Conservation (phyloP, 2,113 vertebrate species). For the Ifrita kowaldi region DNA sequence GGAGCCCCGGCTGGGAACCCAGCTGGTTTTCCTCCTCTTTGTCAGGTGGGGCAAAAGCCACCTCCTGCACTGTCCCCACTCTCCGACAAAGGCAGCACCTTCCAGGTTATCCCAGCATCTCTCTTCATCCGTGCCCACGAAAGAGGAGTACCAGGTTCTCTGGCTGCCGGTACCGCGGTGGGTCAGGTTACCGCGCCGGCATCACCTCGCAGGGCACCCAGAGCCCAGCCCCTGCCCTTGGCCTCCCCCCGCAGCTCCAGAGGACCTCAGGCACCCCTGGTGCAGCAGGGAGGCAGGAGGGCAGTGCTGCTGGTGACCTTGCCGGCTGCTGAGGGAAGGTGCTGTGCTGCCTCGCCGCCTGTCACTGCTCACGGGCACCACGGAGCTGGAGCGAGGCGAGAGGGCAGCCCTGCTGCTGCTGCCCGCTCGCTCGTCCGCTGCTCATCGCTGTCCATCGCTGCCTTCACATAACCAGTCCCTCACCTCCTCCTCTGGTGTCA, state of each 20-base stretch:
- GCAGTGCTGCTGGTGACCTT: not conserved
- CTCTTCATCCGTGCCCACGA: rapidly evolving
- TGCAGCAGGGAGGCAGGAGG: not conserved
- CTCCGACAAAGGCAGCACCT: not conserved
- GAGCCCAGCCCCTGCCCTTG: not conserved
- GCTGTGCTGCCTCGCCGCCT: not conserved
- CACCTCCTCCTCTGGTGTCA: not conserved
- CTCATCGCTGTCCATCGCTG: not conserved
- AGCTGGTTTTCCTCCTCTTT: not conserved
- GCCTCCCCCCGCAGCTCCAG: not conserved
- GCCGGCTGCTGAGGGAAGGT: not conserved
- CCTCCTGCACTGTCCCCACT: not conserved
- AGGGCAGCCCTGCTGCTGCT: not conserved
- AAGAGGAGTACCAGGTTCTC: not conserved
- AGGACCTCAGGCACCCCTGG: not conserved
- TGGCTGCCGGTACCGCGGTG: not conserved
- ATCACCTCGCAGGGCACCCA: rapidly evolving
- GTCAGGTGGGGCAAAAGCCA: not conserved
- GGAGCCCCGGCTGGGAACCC: not conserved
- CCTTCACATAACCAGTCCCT: not conserved
- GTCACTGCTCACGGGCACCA: not conserved
- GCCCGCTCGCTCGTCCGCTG: rapidly evolving
- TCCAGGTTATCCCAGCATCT: not conserved
- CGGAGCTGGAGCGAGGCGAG: not conserved
- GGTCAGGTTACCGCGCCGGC: not conserved